Percentiles rank a stretch among this genome's conserved stretches.
These are phyloP conservation scores for Columbina picui DNA, from an alignment of 2,113 vertebrate genomes.

Conservation along the genomic window DNA sequence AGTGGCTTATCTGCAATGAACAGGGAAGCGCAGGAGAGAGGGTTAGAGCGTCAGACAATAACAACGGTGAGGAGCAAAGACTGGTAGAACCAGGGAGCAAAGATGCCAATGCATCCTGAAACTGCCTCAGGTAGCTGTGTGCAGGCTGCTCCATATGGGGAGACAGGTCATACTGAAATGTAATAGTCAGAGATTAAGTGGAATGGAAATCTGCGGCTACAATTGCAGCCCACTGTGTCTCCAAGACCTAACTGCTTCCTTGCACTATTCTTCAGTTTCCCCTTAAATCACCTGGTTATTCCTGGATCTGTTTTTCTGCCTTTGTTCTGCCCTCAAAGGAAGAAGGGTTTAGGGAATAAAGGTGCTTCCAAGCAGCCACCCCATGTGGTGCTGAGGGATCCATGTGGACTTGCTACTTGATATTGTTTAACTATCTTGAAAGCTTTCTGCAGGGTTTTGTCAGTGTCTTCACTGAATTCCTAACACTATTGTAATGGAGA, in stretches of 20 bases:
- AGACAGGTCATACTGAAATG: neutral
- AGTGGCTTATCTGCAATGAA: slow-evolving; percentile 87
- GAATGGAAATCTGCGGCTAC: neutral
- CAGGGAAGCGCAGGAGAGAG: neutral
- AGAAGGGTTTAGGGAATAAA: neutral
- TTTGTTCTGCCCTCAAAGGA: neutral
- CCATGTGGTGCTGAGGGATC: neutral
- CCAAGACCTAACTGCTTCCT: neutral
- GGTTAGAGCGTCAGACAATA: neutral
- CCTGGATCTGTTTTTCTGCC: neutral
- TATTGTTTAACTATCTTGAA: neutral
- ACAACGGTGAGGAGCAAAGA: rapidly evolving
- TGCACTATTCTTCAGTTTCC: neutral
- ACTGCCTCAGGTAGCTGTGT: rapidly evolving
- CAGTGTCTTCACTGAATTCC: neutral
- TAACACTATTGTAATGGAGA: neutral
- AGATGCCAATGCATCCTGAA: rapidly evolving
- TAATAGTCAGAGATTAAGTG: neutral
- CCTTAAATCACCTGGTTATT: neutral
- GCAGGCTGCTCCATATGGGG: neutral
- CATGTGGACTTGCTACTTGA: neutral
- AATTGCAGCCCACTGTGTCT: neutral
- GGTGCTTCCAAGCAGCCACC: neutral
- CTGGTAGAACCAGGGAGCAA: neutral
- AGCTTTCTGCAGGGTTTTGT: neutral